These are phyloP conservation scores for Dendroctonus ponderosae DNA, from an alignment of 1,140 invertebrate genomes.

Conservation along the genomic window DNA sequence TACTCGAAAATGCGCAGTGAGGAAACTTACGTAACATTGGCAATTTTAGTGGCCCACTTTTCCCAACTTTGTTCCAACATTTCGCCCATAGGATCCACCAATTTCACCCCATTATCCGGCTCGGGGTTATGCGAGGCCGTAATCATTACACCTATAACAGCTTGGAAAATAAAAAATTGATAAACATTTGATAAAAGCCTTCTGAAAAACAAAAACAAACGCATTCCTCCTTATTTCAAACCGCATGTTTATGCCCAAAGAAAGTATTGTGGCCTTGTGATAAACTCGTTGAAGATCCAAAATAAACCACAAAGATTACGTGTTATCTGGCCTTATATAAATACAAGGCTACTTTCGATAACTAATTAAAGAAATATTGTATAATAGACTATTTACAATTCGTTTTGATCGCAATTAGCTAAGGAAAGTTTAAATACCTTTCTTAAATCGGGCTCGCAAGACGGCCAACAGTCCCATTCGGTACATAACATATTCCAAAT, in stretches of 20 bases:
- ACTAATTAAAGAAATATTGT: no score
- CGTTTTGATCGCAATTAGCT: not conserved
- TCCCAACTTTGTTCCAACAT: conserved; percentile 96
- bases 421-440: conserved; percentile 58
- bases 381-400: not conserved
- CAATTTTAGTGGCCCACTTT: conserved; percentile 77
- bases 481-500: conserved; percentile 85
- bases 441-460: conserved; percentile 76
- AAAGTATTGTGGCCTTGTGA: not conserved
- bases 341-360: not conserved
- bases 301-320: no score
- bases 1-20: not conserved
- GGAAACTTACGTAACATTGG: conserved; percentile 66
- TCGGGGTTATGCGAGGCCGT: conserved; percentile 98
- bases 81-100: conserved; percentile 93
- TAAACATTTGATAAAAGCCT: no score
- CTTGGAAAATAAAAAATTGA: conserved; percentile 29
- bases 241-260: no score
- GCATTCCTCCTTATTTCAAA: no score
- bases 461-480: conserved; percentile 89
- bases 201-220: no score
- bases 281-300: not conserved
- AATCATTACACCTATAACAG: conserved; percentile 91
- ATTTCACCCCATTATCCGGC: conserved; percentile 95
- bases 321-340: not conserved